Conservation (phyloP, 2,888 invertebrate genomes). For the Eristalinus aeneus region DNA sequence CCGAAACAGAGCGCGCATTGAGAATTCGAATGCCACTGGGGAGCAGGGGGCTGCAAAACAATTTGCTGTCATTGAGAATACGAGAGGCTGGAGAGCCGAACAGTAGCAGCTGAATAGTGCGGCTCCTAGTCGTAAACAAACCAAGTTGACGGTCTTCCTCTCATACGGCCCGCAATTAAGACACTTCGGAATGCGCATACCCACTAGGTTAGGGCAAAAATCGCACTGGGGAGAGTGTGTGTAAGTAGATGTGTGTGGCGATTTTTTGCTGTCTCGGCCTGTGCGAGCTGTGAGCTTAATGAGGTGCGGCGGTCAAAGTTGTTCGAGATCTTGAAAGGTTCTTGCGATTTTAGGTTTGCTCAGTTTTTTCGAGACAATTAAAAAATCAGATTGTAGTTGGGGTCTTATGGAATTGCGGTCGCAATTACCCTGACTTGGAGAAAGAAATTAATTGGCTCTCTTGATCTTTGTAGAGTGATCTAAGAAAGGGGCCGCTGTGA, state of each 20-base stretch:
- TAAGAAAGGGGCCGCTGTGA: not conserved
- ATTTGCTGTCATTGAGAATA: constrained; percentile 28
- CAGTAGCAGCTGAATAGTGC: constrained; percentile 5
- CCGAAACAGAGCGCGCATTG: constrained; percentile 12
- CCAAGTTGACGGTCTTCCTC: constrained; percentile 18
- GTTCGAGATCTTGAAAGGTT: constrained; percentile 29
- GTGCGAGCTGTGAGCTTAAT: constrained; percentile 45
- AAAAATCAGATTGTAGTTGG: constrained; percentile 55
- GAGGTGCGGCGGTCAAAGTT: constrained; percentile 64
- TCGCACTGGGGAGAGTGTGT: not conserved
- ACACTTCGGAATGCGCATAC: constrained; percentile 22
- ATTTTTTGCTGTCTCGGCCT: constrained; percentile 31
- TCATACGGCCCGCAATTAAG: constrained; percentile 25
- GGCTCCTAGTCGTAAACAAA: constrained; percentile 40
- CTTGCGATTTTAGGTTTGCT: not conserved
- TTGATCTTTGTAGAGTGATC: not conserved
- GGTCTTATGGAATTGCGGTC: constrained; percentile 35
- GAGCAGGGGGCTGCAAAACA: not conserved
- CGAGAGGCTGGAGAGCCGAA: not conserved
- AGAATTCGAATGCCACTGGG: not conserved
- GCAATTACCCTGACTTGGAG: not conserved
- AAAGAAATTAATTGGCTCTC: not conserved
- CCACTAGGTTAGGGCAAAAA: not conserved
- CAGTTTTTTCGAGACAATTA: constrained; percentile 16
- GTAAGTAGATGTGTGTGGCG: constrained; percentile 4